phyloP scores from a whole-genome alignment of 2,113 vertebrate species.

The Pantherophis guttatus region DNA sequence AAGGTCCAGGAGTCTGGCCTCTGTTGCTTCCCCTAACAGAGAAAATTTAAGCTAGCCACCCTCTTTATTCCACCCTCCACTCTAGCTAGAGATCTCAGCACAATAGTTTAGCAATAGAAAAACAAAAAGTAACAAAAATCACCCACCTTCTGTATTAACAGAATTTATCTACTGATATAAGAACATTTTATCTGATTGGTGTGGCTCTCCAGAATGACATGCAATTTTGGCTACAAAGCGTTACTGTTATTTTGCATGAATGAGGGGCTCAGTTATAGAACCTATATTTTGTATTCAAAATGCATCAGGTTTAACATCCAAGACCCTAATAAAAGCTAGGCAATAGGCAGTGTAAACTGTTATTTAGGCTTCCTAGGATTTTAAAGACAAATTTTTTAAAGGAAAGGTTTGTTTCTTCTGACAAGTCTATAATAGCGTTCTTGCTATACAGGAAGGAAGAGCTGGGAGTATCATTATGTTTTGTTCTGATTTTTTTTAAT shows the following conservation, averaged over 20 bases:
- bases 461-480: conserved; percentile 5
- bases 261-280: neutral
- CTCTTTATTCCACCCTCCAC: neutral
- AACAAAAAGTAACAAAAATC: neutral
- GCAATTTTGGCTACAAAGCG: neutral
- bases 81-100: neutral
- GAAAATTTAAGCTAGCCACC: neutral
- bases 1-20: neutral
- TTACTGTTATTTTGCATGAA: neutral
- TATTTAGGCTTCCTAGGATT: neutral
- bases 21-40: neutral
- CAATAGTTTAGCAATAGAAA: neutral
- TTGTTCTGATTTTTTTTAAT: conserved; percentile 8
- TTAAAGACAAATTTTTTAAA: neutral
- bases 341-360: neutral
- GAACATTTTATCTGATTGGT: neutral
- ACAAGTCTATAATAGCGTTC: neutral
- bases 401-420: neutral
- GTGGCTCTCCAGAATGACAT: neutral
- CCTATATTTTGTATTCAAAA: neutral
- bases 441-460: conserved; percentile 6
- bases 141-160: neutral
- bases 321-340: neutral
- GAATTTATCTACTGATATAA: neutral
- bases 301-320: neutral